Evolutionary conservation across 2,113 vertebrate species (phyloP).

Genomic region (Tachycineta bicolor): DNA sequence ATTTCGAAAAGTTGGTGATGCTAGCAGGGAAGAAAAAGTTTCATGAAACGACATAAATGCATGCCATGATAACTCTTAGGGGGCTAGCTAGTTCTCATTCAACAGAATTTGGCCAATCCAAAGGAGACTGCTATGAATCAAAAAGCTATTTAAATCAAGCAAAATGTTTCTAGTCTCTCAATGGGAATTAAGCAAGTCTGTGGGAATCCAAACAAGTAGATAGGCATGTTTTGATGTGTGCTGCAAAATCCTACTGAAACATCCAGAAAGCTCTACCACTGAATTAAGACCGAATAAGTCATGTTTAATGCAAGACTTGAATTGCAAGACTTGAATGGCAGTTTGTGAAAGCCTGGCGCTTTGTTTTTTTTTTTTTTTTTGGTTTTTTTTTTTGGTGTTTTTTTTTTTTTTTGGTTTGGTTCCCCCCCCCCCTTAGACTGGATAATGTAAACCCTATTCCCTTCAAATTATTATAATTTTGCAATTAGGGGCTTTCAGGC

Average conservation of each 20-base stretch:
- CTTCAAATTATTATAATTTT: too few species aligned
- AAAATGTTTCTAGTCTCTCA: neutral
- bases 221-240: neutral
- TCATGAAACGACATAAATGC: neutral
- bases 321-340: neutral
- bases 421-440: too few species aligned
- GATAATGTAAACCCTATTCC: too few species aligned
- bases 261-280: neutral
- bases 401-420: neutral
- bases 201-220: neutral
- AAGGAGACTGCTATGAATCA: neutral
- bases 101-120: neutral
- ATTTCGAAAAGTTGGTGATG: neutral
- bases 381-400: neutral
- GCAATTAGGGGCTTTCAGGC: too few species aligned
- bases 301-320: neutral
- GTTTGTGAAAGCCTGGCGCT: neutral
- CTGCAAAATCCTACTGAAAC: neutral
- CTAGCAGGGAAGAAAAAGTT: neutral
- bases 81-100: neutral
- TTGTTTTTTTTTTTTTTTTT: neutral
- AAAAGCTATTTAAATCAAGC: conserved; percentile 28
- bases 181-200: neutral
- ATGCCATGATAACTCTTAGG: neutral
- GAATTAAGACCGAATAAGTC: neutral